Conservation (phyloP, 2,113 vertebrate species). For the Microcebus griseorufus region DNA sequence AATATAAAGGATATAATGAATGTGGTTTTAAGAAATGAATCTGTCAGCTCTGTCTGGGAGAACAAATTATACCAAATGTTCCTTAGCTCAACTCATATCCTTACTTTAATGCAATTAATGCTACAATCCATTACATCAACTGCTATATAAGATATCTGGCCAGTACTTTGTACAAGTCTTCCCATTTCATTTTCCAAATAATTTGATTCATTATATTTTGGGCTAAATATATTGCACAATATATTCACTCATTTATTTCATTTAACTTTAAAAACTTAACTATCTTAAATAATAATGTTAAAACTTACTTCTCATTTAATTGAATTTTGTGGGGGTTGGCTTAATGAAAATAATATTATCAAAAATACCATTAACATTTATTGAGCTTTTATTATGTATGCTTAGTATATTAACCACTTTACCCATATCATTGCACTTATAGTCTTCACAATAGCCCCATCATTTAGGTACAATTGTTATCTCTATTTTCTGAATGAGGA, state of each 20-base stretch:
- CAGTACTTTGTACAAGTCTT: neutral
- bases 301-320: neutral
- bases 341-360: conserved; percentile 1
- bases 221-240: neutral
- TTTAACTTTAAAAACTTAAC: conserved; percentile 27
- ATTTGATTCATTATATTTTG: neutral
- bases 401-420: neutral
- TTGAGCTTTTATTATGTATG: neutral
- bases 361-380: conserved; percentile 17
- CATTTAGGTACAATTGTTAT: neutral
- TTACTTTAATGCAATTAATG: neutral
- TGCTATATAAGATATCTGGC: neutral
- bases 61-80: neutral
- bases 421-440: neutral
- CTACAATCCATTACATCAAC: neutral
- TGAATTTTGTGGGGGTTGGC: neutral
- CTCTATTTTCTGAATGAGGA: conserved; percentile 2
- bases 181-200: neutral
- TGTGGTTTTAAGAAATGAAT: conserved; percentile 7
- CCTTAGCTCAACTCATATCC: neutral
- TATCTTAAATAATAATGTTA: conserved; percentile 12
- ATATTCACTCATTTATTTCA: neutral
- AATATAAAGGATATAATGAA: conserved; percentile 20
- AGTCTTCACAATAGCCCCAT: neutral
- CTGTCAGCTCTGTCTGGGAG: neutral